Evolutionary conservation across 1,140 invertebrate genomes (phyloP).

Genomic region (Ceratosolen fusciceps): DNA sequence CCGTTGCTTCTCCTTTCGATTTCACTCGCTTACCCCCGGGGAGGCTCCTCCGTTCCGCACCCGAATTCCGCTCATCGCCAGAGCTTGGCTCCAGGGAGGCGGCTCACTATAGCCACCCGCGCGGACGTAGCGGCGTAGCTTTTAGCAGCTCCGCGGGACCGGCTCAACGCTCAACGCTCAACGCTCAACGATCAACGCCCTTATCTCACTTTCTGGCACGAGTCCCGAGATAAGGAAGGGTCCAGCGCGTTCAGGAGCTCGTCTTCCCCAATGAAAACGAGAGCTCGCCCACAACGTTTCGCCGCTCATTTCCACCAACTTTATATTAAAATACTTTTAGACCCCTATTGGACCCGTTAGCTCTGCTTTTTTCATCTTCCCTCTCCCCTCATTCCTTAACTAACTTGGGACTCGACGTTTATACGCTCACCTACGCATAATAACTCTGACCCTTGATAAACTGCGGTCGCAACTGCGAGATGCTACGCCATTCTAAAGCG

Average conservation of each 20-base stretch:
- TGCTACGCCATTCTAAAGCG: background rate
- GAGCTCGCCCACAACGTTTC: constrained; percentile 3
- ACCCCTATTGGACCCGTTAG: no score
- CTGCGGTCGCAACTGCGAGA: background rate
- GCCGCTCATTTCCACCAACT: constrained; percentile 3
- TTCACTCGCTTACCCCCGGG: background rate
- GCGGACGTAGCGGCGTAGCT: no score
- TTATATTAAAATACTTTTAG: background rate
- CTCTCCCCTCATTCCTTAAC: no score
- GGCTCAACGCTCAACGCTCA: background rate
- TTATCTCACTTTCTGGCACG: constrained; percentile 17
- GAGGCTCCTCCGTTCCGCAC: no score
- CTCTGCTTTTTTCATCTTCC: no score
- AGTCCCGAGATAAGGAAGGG: background rate
- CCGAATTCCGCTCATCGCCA: no score
- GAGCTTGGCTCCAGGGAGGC: background rate
- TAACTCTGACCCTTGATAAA: constrained; percentile 11
- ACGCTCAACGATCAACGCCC: constrained; percentile 6
- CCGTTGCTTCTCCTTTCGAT: constrained; percentile 25
- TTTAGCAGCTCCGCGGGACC: constrained; percentile 13
- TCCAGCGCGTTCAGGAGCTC: constrained; percentile 1
- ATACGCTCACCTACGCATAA: no score
- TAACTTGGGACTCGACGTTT: no score
- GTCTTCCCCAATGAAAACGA: constrained; percentile 4
- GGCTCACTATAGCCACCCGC: background rate